These are phyloP conservation scores for Thunnus thynnus DNA, from an alignment of 2,113 vertebrate species.

Conservation along the genomic window DNA sequence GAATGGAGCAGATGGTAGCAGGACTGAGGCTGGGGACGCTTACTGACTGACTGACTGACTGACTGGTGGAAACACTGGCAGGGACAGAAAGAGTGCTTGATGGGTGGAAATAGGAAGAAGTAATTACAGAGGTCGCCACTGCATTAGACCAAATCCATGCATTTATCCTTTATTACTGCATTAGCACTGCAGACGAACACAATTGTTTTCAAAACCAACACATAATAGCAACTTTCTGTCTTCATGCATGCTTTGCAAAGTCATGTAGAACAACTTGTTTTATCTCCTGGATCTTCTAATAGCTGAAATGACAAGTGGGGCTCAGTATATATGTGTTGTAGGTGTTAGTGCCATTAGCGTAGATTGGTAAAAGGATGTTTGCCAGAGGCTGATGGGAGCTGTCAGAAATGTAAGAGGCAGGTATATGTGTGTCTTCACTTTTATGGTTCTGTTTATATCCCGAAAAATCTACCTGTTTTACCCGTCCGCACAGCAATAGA, in stretches of 20 bases:
- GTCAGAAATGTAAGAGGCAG: background rate
- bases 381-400: background rate
- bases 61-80: slow-evolving; percentile 50
- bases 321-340: background rate
- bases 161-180: background rate
- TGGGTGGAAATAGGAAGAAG: slow-evolving; percentile 45
- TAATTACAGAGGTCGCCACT: slow-evolving; percentile 43
- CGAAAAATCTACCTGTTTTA: background rate
- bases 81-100: slow-evolving; percentile 18
- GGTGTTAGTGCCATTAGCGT: background rate
- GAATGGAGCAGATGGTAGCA: slow-evolving; percentile 65
- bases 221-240: background rate
- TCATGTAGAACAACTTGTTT: background rate
- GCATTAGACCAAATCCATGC: slow-evolving; percentile 7
- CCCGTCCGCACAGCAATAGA: slow-evolving; percentile 14
- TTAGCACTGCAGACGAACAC: background rate
- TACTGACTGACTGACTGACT: slow-evolving; percentile 16
- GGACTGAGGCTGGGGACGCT: slow-evolving; percentile 43
- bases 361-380: background rate
- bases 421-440: background rate
- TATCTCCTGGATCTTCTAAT: background rate
- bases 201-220: background rate
- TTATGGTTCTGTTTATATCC: background rate
- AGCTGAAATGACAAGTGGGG: background rate
- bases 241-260: background rate